These are phyloP conservation scores for Amblyraja radiata DNA, from an alignment of 2,797 vertebrate genomes.

Conservation along the genomic window DNA sequence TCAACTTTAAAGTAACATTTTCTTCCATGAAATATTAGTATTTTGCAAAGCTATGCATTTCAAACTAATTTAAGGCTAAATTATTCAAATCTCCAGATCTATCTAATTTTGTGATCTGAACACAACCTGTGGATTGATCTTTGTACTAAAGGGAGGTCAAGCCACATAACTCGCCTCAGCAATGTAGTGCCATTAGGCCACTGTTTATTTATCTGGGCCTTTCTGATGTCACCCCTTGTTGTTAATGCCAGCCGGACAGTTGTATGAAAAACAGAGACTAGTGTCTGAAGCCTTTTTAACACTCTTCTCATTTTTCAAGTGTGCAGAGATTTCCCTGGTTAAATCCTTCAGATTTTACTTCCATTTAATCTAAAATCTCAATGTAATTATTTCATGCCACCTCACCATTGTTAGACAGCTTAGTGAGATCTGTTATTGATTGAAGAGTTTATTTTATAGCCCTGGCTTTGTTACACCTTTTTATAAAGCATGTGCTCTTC, in stretches of 20 bases:
- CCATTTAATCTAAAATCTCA: neutral
- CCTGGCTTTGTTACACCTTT: neutral
- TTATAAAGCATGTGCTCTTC: slow-evolving; percentile 18
- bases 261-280: slow-evolving; percentile 12
- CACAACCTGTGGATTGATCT: neutral
- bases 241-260: slow-evolving; percentile 26
- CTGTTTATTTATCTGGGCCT: slow-evolving; percentile 32
- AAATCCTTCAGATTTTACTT: neutral
- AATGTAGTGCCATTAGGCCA: slow-evolving; percentile 1
- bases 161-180: neutral
- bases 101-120: neutral
- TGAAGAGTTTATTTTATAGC: slow-evolving; percentile 2
- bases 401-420: neutral
- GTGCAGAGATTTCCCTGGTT: neutral
- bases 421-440: neutral
- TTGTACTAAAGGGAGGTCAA: slow-evolving; percentile 10
- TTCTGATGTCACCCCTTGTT: slow-evolving; percentile 28
- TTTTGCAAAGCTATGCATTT: neutral
- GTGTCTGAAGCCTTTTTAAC: slow-evolving; percentile 23
- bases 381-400: neutral
- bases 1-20: neutral
- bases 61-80: neutral
- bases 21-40: neutral
- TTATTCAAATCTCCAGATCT: neutral
- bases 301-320: neutral